Conservation (phyloP, 1,140 invertebrate genomes). For the Papilio polyxenes region DNA sequence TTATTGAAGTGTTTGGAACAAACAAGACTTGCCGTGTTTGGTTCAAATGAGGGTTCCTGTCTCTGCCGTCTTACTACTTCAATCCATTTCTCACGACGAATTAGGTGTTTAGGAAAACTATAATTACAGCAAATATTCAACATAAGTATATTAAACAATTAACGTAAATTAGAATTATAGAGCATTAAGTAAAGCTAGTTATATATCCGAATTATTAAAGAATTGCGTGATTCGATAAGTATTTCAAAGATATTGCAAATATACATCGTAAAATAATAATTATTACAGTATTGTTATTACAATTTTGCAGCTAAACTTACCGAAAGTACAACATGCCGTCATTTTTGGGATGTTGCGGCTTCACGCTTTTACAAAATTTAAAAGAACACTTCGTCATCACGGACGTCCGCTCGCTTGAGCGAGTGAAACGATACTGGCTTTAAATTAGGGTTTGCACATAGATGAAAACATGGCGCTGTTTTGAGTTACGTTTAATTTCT, state of each 20-base stretch:
- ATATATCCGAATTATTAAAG: no score
- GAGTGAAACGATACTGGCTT: background rate
- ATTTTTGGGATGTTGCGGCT: background rate
- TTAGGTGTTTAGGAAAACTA: constrained; percentile 2
- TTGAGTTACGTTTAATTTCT: no score
- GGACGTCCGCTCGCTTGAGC: background rate
- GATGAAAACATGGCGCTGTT: no score
- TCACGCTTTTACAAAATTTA: background rate
- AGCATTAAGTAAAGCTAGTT: no score
- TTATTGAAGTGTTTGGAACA: constrained; percentile 2
- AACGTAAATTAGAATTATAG: no score
- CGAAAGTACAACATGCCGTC: background rate
- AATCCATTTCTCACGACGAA: background rate
- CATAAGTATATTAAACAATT: background rate
- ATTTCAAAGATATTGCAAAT: background rate
- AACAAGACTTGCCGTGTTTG: background rate
- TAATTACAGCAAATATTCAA: background rate
- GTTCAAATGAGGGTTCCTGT: background rate
- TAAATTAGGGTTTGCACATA: background rate
- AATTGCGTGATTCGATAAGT: background rate
- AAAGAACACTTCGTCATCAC: constrained; percentile 6
- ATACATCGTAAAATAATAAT: background rate
- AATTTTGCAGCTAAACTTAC: background rate
- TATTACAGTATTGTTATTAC: background rate
- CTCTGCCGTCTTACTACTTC: background rate